These are phyloP conservation scores for Graptemys geographica DNA, from an alignment of 2,797 vertebrate species.

Conservation along the genomic window DNA sequence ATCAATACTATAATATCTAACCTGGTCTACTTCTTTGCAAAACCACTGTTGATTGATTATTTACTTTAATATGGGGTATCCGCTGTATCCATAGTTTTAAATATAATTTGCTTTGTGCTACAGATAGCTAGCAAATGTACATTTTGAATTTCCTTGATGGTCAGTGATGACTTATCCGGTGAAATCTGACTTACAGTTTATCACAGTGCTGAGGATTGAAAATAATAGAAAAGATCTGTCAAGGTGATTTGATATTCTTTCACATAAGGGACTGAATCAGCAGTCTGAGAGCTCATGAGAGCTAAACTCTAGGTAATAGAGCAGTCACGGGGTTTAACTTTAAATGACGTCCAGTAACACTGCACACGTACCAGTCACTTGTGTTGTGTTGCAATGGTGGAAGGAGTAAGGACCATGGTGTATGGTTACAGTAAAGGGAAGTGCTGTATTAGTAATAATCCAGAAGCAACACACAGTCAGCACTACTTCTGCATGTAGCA, in stretches of 20 bases:
- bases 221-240: not conserved
- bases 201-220: not conserved
- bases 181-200: conserved; percentile 9
- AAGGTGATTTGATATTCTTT: not conserved
- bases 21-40: not conserved
- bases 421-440: not conserved
- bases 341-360: not conserved
- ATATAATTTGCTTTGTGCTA: not conserved
- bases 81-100: not conserved
- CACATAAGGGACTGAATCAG: not conserved
- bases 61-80: not conserved
- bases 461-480: not conserved
- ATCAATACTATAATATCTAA: not conserved
- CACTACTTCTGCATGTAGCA: not conserved
- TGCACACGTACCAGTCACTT: not conserved
- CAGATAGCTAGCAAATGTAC: not conserved
- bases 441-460: not conserved
- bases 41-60: not conserved
- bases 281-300: not conserved
- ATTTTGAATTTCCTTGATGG: not conserved
- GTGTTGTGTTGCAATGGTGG: not conserved
- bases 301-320: not conserved
- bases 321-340: rapidly evolving
- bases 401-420: not conserved
- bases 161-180: not conserved